Percentiles rank a stretch among this genome's conserved stretches.
phyloP scores from a whole-genome alignment of 2,888 invertebrate genomes.

The Coelopa pilipes region DNA sequence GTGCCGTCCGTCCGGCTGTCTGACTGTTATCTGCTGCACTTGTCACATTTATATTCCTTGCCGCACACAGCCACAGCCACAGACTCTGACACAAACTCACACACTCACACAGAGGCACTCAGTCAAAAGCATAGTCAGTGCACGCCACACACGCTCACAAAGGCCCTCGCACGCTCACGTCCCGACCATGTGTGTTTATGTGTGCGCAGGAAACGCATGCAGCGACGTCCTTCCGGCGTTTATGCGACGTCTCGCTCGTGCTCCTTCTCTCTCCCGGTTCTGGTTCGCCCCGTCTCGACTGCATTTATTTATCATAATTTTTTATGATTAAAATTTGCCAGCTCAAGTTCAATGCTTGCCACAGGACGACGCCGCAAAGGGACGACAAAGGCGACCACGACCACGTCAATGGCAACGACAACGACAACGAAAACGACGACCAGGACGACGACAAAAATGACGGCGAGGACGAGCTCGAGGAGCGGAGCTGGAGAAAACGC shows the following conservation, averaged over 20 bases:
- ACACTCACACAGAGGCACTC: too few species aligned
- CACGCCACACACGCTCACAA: neutral
- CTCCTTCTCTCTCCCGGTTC: neutral
- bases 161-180: neutral
- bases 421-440: too few species aligned
- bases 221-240: neutral
- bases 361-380: too few species aligned
- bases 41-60: conserved; percentile 6
- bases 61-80: neutral
- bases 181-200: too few species aligned
- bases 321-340: conserved; percentile 26
- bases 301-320: conserved; percentile 33
- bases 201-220: neutral
- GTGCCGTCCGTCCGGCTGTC: neutral
- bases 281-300: conserved; percentile 3
- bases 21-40: conserved; percentile 9
- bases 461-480: too few species aligned
- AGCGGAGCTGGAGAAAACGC: too few species aligned
- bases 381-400: too few species aligned
- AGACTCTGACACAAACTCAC: neutral
- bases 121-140: too few species aligned
- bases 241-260: neutral
- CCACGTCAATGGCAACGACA: too few species aligned
- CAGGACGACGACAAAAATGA: too few species aligned
- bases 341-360: conserved; percentile 26